Percentiles rank a stretch among this genome's conserved stretches.
phyloP scores from a whole-genome alignment of 2,113 vertebrate species.

The Dryoscopus gambensis region DNA sequence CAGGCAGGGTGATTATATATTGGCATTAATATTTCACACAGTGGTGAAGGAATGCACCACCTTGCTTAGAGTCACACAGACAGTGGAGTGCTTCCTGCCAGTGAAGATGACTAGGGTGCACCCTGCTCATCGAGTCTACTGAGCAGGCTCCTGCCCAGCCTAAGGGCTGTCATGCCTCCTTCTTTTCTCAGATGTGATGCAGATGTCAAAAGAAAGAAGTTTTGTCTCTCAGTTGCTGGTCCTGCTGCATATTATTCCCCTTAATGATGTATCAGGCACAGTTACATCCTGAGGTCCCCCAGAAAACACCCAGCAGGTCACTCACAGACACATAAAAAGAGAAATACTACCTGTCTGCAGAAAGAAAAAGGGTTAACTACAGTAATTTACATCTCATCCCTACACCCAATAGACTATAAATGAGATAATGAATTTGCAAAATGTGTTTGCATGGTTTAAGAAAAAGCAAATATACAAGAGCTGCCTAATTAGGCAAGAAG shows the following conservation, averaged over 20 bases:
- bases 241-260: not conserved
- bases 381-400: not conserved
- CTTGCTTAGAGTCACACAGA: not conserved
- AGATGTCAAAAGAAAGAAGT: not conserved
- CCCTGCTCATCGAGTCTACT: accelerated
- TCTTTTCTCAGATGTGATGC: not conserved
- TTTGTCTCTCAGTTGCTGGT: not conserved
- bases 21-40: not conserved
- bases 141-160: not conserved
- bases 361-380: not conserved
- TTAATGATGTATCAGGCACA: not conserved
- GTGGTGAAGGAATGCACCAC: not conserved
- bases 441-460: constrained; percentile 7
- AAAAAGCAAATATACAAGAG: constrained; percentile 33
- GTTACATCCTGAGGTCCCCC: not conserved
- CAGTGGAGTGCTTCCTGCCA: accelerated
- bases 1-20: not conserved
- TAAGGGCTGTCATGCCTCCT: not conserved
- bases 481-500: not conserved
- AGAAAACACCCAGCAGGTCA: not conserved
- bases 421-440: not conserved
- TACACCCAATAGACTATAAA: not conserved
- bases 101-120: not conserved
- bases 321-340: not conserved
- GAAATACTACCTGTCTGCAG: not conserved